Conservation (phyloP, 1,140 invertebrate genomes). For the Microplitis demolitor region DNA sequence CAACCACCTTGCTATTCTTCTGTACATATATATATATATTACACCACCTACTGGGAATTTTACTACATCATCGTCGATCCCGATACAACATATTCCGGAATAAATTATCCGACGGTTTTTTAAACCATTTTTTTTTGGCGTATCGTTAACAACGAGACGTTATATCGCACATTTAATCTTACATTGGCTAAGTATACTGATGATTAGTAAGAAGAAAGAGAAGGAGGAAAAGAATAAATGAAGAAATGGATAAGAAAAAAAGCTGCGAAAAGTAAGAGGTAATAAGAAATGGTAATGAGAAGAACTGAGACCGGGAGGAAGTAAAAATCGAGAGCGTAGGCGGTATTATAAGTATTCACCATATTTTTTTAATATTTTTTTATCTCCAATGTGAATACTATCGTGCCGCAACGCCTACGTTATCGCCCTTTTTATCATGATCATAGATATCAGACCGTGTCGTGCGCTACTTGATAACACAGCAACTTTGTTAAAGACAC, state of each 20-base stretch:
- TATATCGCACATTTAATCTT: not conserved
- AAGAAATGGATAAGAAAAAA: too few species aligned
- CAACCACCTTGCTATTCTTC: not conserved
- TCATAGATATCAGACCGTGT: conserved; percentile 16
- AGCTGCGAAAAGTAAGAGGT: too few species aligned
- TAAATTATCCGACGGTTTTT: not conserved
- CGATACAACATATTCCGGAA: not conserved
- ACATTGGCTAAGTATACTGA: not conserved
- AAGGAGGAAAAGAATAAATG: too few species aligned
- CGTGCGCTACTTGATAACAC: conserved; percentile 10
- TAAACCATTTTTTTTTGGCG: too few species aligned
- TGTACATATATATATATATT: not conserved
- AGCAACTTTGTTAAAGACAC: conserved; percentile 2
- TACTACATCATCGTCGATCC: not conserved
- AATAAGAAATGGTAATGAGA: not conserved
- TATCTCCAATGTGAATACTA: conserved; percentile 18
- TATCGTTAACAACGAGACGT: too few species aligned
- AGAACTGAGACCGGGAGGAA: not conserved
- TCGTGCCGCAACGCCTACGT: conserved; percentile 15
- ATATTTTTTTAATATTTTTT: not conserved
- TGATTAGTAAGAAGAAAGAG: not conserved
- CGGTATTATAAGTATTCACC: conserved; percentile 1
- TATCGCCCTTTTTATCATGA: conserved; percentile 24
- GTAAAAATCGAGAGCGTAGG: not conserved
- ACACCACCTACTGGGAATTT: too few species aligned